A percentile compares a stretch with the other conserved stretches of the same genome.
These are phyloP conservation scores for Nomada flava DNA, from an alignment of 2,888 invertebrate genomes.

Conservation along the genomic window DNA sequence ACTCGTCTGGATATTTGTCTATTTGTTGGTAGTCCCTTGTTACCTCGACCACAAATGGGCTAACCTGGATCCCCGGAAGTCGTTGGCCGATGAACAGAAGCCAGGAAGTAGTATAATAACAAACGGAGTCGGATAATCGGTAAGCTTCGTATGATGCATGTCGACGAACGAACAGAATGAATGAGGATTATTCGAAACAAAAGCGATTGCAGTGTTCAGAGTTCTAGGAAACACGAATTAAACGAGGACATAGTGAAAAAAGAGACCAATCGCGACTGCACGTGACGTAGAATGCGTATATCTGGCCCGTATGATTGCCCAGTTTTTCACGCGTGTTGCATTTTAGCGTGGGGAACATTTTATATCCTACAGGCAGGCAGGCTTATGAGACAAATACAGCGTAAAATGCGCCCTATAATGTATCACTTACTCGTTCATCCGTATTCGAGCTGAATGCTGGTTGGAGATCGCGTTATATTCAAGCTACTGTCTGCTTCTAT, in stretches of 20 bases:
- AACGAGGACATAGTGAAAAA: slow-evolving; percentile 11
- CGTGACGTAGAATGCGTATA: slow-evolving; percentile 55
- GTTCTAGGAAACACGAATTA: slow-evolving; percentile 20
- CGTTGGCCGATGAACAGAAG: not conserved
- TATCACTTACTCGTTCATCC: slow-evolving; percentile 38
- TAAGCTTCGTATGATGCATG: slow-evolving; percentile 1
- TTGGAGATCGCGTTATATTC: not conserved
- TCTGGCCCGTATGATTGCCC: slow-evolving; percentile 58
- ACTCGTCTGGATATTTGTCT: slow-evolving; percentile 34
- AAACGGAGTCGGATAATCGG: not conserved
- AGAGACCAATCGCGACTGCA: slow-evolving; percentile 29
- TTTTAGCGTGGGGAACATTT: slow-evolving; percentile 20
- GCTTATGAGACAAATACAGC: slow-evolving; percentile 24
- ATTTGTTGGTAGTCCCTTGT: not conserved
- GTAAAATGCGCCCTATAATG: slow-evolving; percentile 56
- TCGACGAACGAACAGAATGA: not conserved
- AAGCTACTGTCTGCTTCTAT: not conserved
- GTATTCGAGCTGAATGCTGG: slow-evolving; percentile 18
- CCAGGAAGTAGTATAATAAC: not conserved
- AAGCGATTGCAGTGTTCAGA: slow-evolving; percentile 2
- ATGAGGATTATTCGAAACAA: slow-evolving; percentile 15
- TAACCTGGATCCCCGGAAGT: slow-evolving; percentile 28
- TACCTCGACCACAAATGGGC: slow-evolving; percentile 24
- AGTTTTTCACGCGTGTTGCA: slow-evolving; percentile 48
- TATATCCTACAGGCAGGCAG: slow-evolving; percentile 24